Evolutionary conservation across 2,113 vertebrate genomes (phyloP).

Genomic region (Pogona vitticeps): DNA sequence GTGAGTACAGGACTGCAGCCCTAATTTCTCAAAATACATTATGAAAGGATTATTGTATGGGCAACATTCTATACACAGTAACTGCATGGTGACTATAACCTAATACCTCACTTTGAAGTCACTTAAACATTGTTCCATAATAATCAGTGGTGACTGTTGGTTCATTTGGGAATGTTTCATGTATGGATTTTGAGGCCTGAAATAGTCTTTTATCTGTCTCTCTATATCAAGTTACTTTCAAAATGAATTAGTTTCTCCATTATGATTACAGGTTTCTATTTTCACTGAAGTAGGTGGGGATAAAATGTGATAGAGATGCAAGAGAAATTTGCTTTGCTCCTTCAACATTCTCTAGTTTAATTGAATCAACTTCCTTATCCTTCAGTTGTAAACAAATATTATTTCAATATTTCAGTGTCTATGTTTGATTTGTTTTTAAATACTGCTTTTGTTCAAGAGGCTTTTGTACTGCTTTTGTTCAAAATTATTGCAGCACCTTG

Average conservation of each 20-base stretch:
- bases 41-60: conserved; percentile 33
- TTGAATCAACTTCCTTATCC: conserved; percentile 17
- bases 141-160: conserved; percentile 83
- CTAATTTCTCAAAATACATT: conserved; percentile 2
- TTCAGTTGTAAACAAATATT: conserved; percentile 47
- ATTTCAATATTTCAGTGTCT: not conserved
- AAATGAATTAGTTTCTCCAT: conserved; percentile 83
- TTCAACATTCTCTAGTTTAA: conserved; percentile 39
- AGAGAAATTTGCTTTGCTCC: conserved; percentile 6
- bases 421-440: not conserved
- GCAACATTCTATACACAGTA: conserved; percentile 30
- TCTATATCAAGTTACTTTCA: conserved; percentile 69
- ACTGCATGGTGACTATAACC: conserved; percentile 45
- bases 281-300: conserved; percentile 13
- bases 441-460: not conserved
- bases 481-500: too few relatives aligned
- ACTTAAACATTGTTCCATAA: conserved; percentile 85
- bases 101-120: conserved; percentile 37
- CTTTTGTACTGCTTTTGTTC: not conserved
- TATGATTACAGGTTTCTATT: conserved; percentile 46
- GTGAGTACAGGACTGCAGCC: not conserved
- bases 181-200: conserved; percentile 72
- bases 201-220: conserved; percentile 53
- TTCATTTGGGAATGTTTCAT: conserved; percentile 72
- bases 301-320: conserved; percentile 25